Conservation (phyloP, 2,113 vertebrate species). For the Himantopus leucocephalus region DNA sequence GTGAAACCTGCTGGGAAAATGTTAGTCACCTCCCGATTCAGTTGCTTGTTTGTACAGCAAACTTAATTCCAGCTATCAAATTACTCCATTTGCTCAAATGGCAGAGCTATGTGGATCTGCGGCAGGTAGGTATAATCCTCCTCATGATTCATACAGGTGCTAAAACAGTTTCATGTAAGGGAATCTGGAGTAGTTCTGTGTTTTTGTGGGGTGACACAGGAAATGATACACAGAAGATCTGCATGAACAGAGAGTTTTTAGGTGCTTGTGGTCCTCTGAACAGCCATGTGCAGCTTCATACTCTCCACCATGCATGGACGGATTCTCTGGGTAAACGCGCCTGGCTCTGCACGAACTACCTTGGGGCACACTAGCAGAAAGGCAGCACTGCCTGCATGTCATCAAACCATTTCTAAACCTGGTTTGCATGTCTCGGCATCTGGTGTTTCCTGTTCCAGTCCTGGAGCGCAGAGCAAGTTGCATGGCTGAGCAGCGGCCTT, state of each 20-base stretch:
- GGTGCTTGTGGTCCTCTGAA: not conserved
- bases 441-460: constrained; percentile 47
- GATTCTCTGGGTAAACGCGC: not conserved
- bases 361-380: not conserved
- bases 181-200: not conserved
- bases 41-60: not conserved
- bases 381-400: not conserved
- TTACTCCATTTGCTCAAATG: not conserved
- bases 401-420: not conserved
- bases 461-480: not conserved
- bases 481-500: not conserved
- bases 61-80: not conserved
- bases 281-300: not conserved
- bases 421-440: constrained; percentile 57
- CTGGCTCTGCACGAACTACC: not conserved
- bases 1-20: not conserved
- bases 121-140: not conserved
- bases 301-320: not conserved
- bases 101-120: not conserved
- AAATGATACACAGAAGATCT: not conserved
- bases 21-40: not conserved
- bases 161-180: not conserved
- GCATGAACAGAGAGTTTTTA: not conserved
- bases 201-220: not conserved
- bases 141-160: not conserved